These are phyloP conservation scores for Tubiluchus corallicola DNA, from an alignment of 2,888 invertebrate species.

Conservation along the genomic window DNA sequence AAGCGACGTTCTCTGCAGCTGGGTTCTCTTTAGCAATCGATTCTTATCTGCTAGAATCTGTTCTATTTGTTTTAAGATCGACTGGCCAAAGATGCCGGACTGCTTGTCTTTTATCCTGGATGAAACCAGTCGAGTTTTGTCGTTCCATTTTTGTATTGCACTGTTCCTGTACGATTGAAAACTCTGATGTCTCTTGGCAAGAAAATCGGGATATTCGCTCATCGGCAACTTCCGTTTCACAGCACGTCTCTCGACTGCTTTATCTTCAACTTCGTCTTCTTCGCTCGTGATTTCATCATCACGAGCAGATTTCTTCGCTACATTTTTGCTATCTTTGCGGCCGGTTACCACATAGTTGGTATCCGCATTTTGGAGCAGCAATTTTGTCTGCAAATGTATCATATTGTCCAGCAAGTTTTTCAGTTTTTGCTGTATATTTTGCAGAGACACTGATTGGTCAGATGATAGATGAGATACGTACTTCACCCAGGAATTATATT, in stretches of 20 bases:
- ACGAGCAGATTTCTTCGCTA: neutral
- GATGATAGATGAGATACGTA: no score
- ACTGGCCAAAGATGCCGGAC: slow-evolving; percentile 38
- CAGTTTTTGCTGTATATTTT: slow-evolving; percentile 37
- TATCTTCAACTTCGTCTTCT: neutral
- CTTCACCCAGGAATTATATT: slow-evolving; percentile 35
- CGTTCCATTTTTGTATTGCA: slow-evolving; percentile 82
- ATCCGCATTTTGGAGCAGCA: slow-evolving; percentile 38
- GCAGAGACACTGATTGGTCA: slow-evolving; percentile 4
- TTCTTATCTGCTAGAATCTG: slow-evolving; percentile 57
- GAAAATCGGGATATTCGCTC: slow-evolving; percentile 21
- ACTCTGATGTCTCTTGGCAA: slow-evolving; percentile 21
- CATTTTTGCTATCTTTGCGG: no score
- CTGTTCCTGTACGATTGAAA: slow-evolving; percentile 39
- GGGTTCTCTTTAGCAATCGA: slow-evolving; percentile 56
- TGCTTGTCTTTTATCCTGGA: slow-evolving; percentile 42
- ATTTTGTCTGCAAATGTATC: slow-evolving; percentile 35
- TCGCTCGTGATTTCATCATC: neutral
- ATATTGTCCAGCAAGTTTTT: slow-evolving; percentile 39
- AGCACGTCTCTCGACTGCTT: neutral
- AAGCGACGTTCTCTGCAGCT: slow-evolving; percentile 54
- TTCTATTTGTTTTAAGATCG: slow-evolving; percentile 54
- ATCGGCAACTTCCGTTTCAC: slow-evolving; percentile 16
- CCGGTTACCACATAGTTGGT: slow-evolving; percentile 36
- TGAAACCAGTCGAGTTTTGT: slow-evolving; percentile 55